Base-by-base conservation (phyloP, 1,140 invertebrate species). In the Drosophila watanabei region DNA sequence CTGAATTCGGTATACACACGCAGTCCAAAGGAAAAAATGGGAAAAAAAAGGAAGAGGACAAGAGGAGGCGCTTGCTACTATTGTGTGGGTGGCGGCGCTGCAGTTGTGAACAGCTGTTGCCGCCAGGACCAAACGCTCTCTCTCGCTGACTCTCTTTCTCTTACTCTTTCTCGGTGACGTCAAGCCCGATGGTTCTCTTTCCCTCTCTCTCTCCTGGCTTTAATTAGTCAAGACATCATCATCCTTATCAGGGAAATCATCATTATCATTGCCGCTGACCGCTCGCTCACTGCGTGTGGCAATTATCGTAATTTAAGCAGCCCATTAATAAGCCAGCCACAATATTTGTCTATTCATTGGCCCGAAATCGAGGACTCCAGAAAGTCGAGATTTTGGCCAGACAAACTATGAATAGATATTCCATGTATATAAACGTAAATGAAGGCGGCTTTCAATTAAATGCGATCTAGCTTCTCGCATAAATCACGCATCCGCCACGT, bases 401-500 rank as follows among this genome's bases (percentile, higher is more conserved):
- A 20, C 62, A 64, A 71, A 71, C 49, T 64, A 59, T 46, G 77
- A 64, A 66, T 80, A 57, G 57, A 54, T 65, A 58, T 48, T 24
- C n/a, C 39, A 7, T 43, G 59, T 37, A 51, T 43, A 57, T 30
- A 54, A 30, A 32, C 59, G 59, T 48, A 41, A 52, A 41, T 70
- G 45, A 51, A 62, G 54, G 58, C 80, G 60, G 71, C 79, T 84
- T 84, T 84, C 81, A 84, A 84, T 83, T 83, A 83, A 80, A 84
- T 84, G 75, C 75, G 80, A 52, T 75, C 73, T 60, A 48, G 57
- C 61, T 64, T 14, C 5, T 13, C 14, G 82, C 76, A 84, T 84
- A 84, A 84, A 84, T 84, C 81, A 84, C 81, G 81, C 72, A 84
- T 84, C 75, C 81, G 76, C 81, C 81, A 80, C 70, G 76, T 84